Conservation (phyloP, 2,888 invertebrate genomes). For the Drosophila pseudotalamancana region DNA sequence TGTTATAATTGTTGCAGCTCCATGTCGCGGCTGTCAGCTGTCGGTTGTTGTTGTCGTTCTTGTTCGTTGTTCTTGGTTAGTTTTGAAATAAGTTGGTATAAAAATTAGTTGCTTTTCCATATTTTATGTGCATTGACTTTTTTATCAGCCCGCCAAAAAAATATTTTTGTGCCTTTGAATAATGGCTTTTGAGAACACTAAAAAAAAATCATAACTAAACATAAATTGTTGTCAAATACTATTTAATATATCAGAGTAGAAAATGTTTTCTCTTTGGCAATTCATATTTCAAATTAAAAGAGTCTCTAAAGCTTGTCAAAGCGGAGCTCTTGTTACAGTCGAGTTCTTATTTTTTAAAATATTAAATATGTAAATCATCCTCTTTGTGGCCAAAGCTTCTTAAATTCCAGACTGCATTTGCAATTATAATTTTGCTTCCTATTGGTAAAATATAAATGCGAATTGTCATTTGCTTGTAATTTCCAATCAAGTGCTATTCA, state of each 20-base stretch:
- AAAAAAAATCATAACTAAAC: too few species aligned
- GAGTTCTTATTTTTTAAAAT: neutral
- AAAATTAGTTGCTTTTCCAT: neutral
- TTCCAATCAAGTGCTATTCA: slow-evolving; percentile 49
- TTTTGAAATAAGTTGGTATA: slow-evolving; percentile 5
- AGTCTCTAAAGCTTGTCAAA: too few species aligned
- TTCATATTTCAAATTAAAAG: too few species aligned
- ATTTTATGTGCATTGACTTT: too few species aligned
- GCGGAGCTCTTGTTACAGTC: too few species aligned
- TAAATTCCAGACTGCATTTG: neutral
- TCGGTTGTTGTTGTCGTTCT: slow-evolving; percentile 28
- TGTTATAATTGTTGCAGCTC: slow-evolving; percentile 43
- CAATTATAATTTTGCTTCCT: neutral
- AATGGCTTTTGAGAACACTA: too few species aligned
- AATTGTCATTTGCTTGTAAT: slow-evolving; percentile 24
- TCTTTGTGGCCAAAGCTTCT: neutral
- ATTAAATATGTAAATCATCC: neutral
- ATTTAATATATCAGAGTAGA: too few species aligned
- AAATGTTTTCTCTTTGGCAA: too few species aligned
- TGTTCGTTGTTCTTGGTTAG: slow-evolving; percentile 28
- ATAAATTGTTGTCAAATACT: too few species aligned
- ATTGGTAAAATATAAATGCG: neutral
- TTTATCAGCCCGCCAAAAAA: too few species aligned
- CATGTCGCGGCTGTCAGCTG: slow-evolving; percentile 53
- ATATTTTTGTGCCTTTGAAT: too few species aligned